These are phyloP conservation scores for Onthophagus taurus DNA, from an alignment of 1,140 invertebrate species.

Conservation along the genomic window DNA sequence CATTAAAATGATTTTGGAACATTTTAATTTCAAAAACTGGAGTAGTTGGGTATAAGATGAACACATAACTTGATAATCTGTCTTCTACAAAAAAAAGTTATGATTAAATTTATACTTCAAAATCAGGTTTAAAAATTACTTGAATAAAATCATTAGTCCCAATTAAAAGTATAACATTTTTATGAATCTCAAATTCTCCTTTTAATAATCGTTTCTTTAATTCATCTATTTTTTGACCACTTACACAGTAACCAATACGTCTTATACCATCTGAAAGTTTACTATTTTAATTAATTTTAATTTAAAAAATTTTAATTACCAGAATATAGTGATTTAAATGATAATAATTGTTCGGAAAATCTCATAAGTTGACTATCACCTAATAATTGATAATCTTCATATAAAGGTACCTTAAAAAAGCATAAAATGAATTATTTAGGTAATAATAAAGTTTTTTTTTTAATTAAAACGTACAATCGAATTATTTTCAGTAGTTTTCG, in stretches of 20 bases:
- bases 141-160: conserved; percentile 12
- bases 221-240: conserved; percentile 10
- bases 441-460: no score
- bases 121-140: conserved; percentile 1
- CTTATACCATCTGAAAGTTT: no score
- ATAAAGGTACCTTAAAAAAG: conserved; percentile 1
- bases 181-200: background rate
- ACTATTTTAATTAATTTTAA: background rate
- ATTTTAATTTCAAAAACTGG: background rate
- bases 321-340: no score
- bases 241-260: conserved; percentile 12
- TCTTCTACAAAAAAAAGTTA: background rate
- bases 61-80: background rate
- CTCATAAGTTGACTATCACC: conserved; percentile 1
- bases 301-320: background rate
- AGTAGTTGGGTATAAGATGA: background rate
- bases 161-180: conserved; percentile 9
- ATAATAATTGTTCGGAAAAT: conserved; percentile 1
- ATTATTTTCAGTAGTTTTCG: no score
- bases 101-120: background rate
- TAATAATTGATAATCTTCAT: conserved; percentile 5
- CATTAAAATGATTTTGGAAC: conserved; percentile 6
- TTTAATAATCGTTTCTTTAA: conserved; percentile 3
- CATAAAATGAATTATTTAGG: background rate
- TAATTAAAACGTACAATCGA: no score